phyloP scores from a whole-genome alignment of 2,888 invertebrate genomes.

The Aleiodes testaceus region DNA sequence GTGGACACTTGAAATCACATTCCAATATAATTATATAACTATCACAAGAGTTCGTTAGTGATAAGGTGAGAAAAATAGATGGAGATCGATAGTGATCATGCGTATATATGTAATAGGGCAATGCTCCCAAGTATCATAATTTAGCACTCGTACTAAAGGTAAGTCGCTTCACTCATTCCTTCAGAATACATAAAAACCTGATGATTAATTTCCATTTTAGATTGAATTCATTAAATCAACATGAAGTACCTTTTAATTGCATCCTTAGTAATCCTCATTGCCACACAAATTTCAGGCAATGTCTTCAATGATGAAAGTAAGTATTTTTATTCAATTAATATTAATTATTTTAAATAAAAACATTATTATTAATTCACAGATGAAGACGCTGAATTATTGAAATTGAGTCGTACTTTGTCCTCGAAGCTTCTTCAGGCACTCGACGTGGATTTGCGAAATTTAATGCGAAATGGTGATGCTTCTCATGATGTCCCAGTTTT shows the following conservation, averaged over 20 bases:
- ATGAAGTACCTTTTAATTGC: slow-evolving; percentile 50
- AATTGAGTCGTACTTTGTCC: background rate
- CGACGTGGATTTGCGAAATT: slow-evolving; percentile 39
- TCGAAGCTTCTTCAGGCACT: slow-evolving; percentile 30
- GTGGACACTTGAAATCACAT: too few relatives aligned
- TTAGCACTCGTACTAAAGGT: too few relatives aligned
- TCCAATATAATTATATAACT: too few relatives aligned
- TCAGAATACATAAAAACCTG: background rate
- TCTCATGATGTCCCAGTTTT: slow-evolving; percentile 55
- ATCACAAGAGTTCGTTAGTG: too few relatives aligned
- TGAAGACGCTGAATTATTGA: slow-evolving; percentile 26
- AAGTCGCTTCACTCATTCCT: too few relatives aligned
- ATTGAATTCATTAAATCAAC: slow-evolving; percentile 36
- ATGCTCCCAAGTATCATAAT: too few relatives aligned
- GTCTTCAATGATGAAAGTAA: slow-evolving; percentile 37
- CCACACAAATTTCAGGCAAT: slow-evolving; percentile 41
- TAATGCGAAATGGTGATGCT: slow-evolving; percentile 55
- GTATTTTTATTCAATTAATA: background rate
- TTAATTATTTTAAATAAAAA: too few relatives aligned
- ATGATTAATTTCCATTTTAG: background rate
- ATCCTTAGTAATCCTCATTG: slow-evolving; percentile 44
- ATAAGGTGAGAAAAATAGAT: too few relatives aligned
- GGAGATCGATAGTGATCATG: too few relatives aligned
- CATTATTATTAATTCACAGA: background rate
- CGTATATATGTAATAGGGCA: too few relatives aligned